Percentiles rank a stretch among this genome's conserved stretches.
Conservation (phyloP, 1,140 invertebrate genomes). For the Meteorus sp. region DNA sequence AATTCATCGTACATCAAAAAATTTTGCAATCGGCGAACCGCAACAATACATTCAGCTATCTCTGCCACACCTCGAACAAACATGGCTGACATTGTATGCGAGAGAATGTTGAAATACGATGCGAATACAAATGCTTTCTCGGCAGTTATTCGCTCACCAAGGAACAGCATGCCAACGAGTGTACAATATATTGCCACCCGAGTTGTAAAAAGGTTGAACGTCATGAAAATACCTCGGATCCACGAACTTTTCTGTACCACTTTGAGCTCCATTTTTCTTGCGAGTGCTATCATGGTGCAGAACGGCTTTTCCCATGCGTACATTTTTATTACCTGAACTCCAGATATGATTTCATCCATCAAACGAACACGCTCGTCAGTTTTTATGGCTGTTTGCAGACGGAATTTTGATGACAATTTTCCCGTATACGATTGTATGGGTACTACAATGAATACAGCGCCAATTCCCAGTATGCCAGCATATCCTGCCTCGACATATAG, state of each 20-base stretch:
- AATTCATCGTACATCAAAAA: slow-evolving; percentile 62
- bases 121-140: slow-evolving; percentile 68
- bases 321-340: slow-evolving; percentile 80
- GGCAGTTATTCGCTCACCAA: slow-evolving; percentile 61
- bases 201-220: slow-evolving; percentile 71
- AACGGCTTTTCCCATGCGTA: slow-evolving; percentile 79
- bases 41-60: slow-evolving; percentile 64
- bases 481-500: slow-evolving; percentile 68
- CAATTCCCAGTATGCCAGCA: slow-evolving; percentile 70
- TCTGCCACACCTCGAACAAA: slow-evolving; percentile 72
- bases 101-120: slow-evolving; percentile 66
- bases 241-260: slow-evolving; percentile 69
- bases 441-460: slow-evolving; percentile 69
- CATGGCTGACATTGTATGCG: slow-evolving; percentile 70
- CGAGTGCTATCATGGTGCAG: slow-evolving; percentile 62
- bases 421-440: slow-evolving; percentile 75
- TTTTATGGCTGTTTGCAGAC: slow-evolving; percentile 66
- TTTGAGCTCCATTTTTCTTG: slow-evolving; percentile 65
- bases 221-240: slow-evolving; percentile 73
- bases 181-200: slow-evolving; percentile 69
- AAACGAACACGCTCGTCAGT: slow-evolving; percentile 76
- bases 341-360: slow-evolving; percentile 79
- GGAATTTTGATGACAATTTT: slow-evolving; percentile 66
- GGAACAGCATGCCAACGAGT: slow-evolving; percentile 64
- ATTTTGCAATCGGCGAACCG: slow-evolving; percentile 62